These are phyloP conservation scores for Callyntrura sp. DNA, from an alignment of 2,888 invertebrate species.

Conservation along the genomic window DNA sequence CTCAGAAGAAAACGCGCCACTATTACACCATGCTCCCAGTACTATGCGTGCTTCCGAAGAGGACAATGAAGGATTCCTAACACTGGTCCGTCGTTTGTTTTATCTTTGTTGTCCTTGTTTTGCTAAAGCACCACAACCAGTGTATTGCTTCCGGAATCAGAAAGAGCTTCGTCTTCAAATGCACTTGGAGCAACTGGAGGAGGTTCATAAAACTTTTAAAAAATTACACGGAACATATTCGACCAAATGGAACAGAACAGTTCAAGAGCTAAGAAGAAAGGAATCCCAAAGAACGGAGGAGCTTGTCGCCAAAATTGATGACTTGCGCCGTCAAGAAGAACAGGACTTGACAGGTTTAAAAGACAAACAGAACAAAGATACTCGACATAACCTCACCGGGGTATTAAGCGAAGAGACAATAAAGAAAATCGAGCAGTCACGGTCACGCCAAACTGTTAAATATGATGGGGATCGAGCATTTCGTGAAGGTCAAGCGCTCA, in stretches of 20 bases:
- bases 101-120: conserved; percentile 47
- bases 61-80: conserved; percentile 30
- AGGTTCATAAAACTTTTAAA: conserved; percentile 13
- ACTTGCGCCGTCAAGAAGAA: conserved; percentile 34
- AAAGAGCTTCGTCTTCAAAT: conserved; percentile 49
- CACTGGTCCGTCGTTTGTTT: neutral
- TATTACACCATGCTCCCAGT: neutral
- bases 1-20: conserved; percentile 52
- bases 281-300: conserved; percentile 52
- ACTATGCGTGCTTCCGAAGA: too few species aligned
- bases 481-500: conserved; percentile 51
- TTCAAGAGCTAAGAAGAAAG: conserved; percentile 24
- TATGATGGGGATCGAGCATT: conserved; percentile 53
- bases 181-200: conserved; percentile 49
- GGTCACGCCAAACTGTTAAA: conserved; percentile 43
- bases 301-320: conserved; percentile 30
- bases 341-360: conserved; percentile 28
- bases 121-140: neutral
- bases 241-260: conserved; percentile 27
- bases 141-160: conserved; percentile 28
- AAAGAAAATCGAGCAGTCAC: conserved; percentile 43
- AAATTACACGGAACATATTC: conserved; percentile 17
- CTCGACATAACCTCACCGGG: conserved; percentile 17
- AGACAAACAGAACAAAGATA: conserved; percentile 52
- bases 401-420: conserved; percentile 48